Conservation (phyloP, 2,888 invertebrate species). For the Watsonalla binaria region DNA sequence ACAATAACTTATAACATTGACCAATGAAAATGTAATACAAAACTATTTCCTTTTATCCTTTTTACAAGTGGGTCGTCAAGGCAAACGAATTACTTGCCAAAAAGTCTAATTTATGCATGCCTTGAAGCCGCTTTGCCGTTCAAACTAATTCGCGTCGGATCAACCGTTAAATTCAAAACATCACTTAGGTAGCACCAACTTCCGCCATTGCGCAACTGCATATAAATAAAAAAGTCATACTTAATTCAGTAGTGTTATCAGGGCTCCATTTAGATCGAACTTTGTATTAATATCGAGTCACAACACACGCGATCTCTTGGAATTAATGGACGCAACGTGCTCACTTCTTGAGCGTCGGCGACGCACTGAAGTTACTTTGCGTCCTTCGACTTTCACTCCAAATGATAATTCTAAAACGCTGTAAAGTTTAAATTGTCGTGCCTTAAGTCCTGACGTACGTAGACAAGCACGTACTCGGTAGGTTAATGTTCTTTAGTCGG, state of each 20-base stretch:
- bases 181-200: conserved; percentile 30
- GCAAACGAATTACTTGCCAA: conserved; percentile 28
- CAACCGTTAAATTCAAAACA: conserved; percentile 41
- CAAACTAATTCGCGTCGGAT: conserved; percentile 35
- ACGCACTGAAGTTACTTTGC: conserved; percentile 43
- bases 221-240: conserved; percentile 54
- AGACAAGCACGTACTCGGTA: conserved; percentile 2
- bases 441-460: conserved; percentile 5
- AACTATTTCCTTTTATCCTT: conserved; percentile 12
- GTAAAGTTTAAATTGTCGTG: conserved; percentile 15
- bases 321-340: conserved; percentile 16
- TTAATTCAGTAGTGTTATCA: conserved; percentile 47
- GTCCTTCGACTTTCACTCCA: conserved; percentile 73
- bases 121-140: conserved; percentile 29
- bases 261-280: conserved; percentile 2
- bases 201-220: conserved; percentile 38
- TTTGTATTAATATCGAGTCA: background rate
- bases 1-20: background rate
- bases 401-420: conserved; percentile 47
- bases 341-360: conserved; percentile 31
- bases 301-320: conserved; percentile 2
- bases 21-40: background rate
- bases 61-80: conserved; percentile 27
- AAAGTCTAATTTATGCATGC: conserved; percentile 38
- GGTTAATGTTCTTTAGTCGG: conserved; percentile 8